These are phyloP conservation scores for Thaumatotibia leucotreta DNA, from an alignment of 1,140 invertebrate species.

Conservation along the genomic window DNA sequence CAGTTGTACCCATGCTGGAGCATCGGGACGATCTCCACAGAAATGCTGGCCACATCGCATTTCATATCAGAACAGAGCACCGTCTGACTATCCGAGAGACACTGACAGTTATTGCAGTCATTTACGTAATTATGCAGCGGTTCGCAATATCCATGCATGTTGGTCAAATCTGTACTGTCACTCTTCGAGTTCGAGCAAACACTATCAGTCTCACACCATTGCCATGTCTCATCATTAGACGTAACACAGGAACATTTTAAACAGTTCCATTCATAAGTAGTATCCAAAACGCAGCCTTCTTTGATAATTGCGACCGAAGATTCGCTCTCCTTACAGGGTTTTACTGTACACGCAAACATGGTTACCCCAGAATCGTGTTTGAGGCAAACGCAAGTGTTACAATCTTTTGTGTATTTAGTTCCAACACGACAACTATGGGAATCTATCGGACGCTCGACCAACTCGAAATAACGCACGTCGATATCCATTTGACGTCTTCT, in stretches of 20 bases:
- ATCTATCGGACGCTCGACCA: slow-evolving; percentile 23
- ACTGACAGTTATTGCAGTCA: slow-evolving; percentile 48
- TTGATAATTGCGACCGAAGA: slow-evolving; percentile 6
- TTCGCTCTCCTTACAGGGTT: slow-evolving; percentile 20
- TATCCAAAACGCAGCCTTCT: slow-evolving; percentile 36
- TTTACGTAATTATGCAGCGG: slow-evolving; percentile 43
- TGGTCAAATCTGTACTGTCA: slow-evolving; percentile 4
- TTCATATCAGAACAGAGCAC: slow-evolving; percentile 36
- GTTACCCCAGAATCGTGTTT: slow-evolving; percentile 25
- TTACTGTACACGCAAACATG: slow-evolving; percentile 34
- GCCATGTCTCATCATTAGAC: slow-evolving; percentile 22
- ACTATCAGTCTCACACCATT: slow-evolving; percentile 33
- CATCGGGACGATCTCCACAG: slow-evolving; percentile 44
- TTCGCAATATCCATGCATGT: slow-evolving; percentile 46
- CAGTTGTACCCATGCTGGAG: slow-evolving; percentile 27
- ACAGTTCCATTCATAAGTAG: slow-evolving; percentile 43
- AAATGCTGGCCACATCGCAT: slow-evolving; percentile 24
- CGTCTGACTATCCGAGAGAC: slow-evolving; percentile 44
- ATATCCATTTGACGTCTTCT: not conserved
- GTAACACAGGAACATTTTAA: slow-evolving; percentile 38
- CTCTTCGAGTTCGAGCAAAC: slow-evolving; percentile 19
- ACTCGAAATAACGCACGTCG: not conserved
- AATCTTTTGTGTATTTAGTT: slow-evolving; percentile 35
- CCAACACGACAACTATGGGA: slow-evolving; percentile 35
- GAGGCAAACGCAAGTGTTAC: slow-evolving; percentile 47